Evolutionary conservation across 2,888 invertebrate genomes (phyloP).

Genomic region (Clitarchus hookeri): DNA sequence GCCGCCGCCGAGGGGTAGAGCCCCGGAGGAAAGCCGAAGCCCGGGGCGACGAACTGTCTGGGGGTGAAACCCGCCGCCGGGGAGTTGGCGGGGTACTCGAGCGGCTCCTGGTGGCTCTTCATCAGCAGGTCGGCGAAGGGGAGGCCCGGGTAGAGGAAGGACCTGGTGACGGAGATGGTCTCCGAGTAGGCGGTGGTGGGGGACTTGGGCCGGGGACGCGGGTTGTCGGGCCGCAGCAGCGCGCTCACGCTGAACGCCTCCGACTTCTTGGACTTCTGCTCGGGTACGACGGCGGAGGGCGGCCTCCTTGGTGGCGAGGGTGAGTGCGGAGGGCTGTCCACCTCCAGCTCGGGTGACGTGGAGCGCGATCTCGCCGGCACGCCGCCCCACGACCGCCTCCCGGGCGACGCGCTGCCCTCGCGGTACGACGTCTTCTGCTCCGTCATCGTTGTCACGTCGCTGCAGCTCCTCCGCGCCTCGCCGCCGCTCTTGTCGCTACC

Average conservation of each 20-base stretch:
- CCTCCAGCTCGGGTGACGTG: slow-evolving; percentile 73
- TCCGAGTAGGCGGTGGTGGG: slow-evolving; percentile 50
- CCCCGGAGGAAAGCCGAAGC: slow-evolving; percentile 48
- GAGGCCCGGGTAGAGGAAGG: slow-evolving; percentile 64
- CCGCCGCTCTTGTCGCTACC: slow-evolving; percentile 54
- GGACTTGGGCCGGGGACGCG: slow-evolving; percentile 51
- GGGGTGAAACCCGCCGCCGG: slow-evolving; percentile 49
- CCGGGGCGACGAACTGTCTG: slow-evolving; percentile 59
- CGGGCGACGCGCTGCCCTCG: slow-evolving; percentile 37
- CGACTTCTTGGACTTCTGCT: slow-evolving; percentile 65
- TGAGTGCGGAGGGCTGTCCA: slow-evolving; percentile 70
- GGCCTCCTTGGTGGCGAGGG: slow-evolving; percentile 28
- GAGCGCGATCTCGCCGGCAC: slow-evolving; percentile 48
- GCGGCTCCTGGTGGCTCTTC: slow-evolving; percentile 55
- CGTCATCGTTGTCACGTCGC: slow-evolving; percentile 62
- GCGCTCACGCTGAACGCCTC: slow-evolving; percentile 86
- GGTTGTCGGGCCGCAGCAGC: slow-evolving; percentile 77
- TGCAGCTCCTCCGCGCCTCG: slow-evolving; percentile 45
- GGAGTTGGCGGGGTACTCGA: slow-evolving; percentile 30
- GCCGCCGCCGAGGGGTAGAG: slow-evolving; percentile 36
- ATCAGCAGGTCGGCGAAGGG: slow-evolving; percentile 64
- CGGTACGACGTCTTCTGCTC: slow-evolving; percentile 52
- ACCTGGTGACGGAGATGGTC: slow-evolving; percentile 61
- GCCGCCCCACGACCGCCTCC: neutral
- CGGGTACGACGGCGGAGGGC: neutral